phyloP scores from a whole-genome alignment of 2,113 vertebrate genomes.

The Thryonomys swinderianus region DNA sequence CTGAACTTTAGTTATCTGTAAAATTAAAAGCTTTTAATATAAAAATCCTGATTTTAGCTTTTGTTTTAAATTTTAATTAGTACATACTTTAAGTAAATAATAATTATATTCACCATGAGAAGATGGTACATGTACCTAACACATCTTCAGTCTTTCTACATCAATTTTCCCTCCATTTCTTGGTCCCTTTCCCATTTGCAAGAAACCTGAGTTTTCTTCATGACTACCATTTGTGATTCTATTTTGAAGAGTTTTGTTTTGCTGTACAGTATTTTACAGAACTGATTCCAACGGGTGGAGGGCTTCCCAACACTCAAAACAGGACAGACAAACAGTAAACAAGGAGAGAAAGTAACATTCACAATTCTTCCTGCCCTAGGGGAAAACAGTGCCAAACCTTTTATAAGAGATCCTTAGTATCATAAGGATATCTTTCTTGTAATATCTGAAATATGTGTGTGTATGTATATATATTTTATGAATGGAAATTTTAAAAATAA shows the following conservation, averaged over 20 bases:
- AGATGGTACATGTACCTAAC: neutral
- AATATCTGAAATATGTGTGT: too few species aligned
- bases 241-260: constrained; percentile 10
- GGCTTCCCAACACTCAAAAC: neutral
- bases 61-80: neutral
- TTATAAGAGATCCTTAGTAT: neutral
- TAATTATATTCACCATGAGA: neutral
- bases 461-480: neutral
- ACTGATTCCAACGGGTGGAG: neutral
- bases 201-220: neutral
- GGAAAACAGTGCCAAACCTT: neutral
- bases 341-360: neutral
- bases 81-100: neutral
- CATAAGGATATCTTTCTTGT: neutral
- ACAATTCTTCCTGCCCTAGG: neutral
- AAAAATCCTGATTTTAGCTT: neutral
- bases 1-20: neutral
- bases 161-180: neutral
- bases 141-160: neutral
- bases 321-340: neutral
- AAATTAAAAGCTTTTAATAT: neutral
- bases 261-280: neutral
- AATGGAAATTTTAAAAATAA: constrained; percentile 25
- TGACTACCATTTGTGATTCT: constrained; percentile 12
- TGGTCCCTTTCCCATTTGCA: neutral